phyloP scores from a whole-genome alignment of 2,797 vertebrate genomes.

The Erethizon dorsatum region DNA sequence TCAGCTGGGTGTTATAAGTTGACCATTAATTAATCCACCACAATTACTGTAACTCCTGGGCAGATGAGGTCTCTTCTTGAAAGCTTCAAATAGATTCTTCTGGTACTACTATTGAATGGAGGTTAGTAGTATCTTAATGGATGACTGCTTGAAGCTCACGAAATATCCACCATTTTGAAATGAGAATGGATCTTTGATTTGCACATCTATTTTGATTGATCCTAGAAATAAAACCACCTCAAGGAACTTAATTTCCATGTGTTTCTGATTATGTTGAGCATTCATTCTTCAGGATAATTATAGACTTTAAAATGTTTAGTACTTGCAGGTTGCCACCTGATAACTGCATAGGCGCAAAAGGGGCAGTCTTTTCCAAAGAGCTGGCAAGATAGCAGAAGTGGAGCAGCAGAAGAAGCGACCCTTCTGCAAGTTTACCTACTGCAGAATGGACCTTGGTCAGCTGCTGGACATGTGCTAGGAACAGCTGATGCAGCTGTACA shows the following conservation, averaged over 20 bases:
- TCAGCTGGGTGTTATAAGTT: not conserved
- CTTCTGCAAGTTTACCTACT: not conserved
- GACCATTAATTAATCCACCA: not conserved
- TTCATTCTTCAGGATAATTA: constrained; percentile 54
- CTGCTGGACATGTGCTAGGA: not conserved
- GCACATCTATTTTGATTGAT: constrained; percentile 44
- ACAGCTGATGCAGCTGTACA: not conserved
- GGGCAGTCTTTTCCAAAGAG: not conserved
- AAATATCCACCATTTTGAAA: constrained; percentile 31
- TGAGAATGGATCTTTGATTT: constrained; percentile 66
- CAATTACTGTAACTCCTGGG: not conserved
- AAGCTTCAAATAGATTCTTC: constrained; percentile 66
- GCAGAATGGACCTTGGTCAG: not conserved
- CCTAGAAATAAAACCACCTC: constrained; percentile 48
- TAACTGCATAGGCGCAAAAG: not conserved
- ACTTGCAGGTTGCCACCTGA: not conserved
- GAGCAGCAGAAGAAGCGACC: not conserved
- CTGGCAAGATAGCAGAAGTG: not conserved
- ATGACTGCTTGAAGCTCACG: constrained; percentile 57
- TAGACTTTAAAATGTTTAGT: constrained; percentile 63
- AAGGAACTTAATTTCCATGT: constrained; percentile 57
- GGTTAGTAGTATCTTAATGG: constrained; percentile 66
- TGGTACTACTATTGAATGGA: constrained; percentile 49
- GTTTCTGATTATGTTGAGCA: constrained; percentile 52
- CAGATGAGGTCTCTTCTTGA: constrained; percentile 67